Evolutionary conservation across 2,888 invertebrate genomes (phyloP), one percentile per base, ranked within the genome.

Genomic region (Heteropelma amictum): DNA sequence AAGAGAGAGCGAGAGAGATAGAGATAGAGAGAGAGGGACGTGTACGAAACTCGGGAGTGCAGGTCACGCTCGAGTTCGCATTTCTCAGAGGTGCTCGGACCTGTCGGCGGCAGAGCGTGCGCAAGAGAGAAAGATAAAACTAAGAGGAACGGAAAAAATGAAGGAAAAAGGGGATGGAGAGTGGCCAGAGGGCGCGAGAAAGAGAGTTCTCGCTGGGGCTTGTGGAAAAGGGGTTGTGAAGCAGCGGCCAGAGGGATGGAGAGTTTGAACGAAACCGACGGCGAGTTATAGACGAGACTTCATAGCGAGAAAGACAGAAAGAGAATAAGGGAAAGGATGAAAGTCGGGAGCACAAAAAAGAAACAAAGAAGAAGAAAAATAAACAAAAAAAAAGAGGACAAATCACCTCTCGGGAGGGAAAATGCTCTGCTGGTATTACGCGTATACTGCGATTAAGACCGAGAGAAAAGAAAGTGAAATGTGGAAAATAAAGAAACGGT

Each of bases 31-130:
- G 67, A 70, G 73, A 33, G 19, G 60, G 42, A 65, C 71, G 71
- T 75, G 68, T 67, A 75, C 75, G 71, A 71, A 75, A 71, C 71
- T 68, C 67, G 67, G 71, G 70, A 74, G 79, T 69, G 73, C 76
- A 71, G 70, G 75, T 75, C 75, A 71, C 71, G 75, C 71, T 75
- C 75, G 75, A 75, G 75, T 75, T 75, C 75, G 76, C 78, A 79
- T 79, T 79, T 77, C 78, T 79, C 79, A 77, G 74, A 76, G 74
- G 74, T 78, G 74, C 79, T 78, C 73, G 79, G 76, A 78, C 76
- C 78, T 78, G 79, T 79, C 79, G 73, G 70, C 77, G 67, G 69
- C 79, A 78, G 77, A 75, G 72, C 77, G 75, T 28, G 67, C 35
- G 47, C 64, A 40, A 64, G 42, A 49, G 67, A 54, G 33, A 53